Evolutionary conservation across 2,113 vertebrate genomes (phyloP).

Genomic region (Urocolius indicus): DNA sequence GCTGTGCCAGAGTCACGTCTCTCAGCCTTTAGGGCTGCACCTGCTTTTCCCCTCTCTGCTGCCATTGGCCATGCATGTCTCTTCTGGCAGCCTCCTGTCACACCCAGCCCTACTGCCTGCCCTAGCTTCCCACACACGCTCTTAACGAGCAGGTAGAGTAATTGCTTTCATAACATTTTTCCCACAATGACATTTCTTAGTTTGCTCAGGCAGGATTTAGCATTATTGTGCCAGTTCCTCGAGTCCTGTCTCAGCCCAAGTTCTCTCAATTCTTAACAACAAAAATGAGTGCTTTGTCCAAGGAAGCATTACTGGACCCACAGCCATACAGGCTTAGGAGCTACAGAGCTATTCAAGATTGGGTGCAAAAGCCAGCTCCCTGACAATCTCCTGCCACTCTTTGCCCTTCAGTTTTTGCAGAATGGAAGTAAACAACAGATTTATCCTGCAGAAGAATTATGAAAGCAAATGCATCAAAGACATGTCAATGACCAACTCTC

Average conservation of each 20-base stretch:
- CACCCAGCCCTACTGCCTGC: neutral
- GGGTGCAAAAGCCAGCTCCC: neutral
- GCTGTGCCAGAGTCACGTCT: neutral
- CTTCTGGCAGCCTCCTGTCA: neutral
- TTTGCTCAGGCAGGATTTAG: conserved; percentile 44
- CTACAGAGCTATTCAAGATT: neutral
- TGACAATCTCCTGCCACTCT: neutral
- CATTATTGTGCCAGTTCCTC: neutral
- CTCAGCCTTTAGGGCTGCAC: conserved; percentile 31
- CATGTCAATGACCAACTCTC: accelerated
- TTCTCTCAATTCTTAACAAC: neutral
- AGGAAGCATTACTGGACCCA: neutral
- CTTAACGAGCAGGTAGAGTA: conserved; percentile 36
- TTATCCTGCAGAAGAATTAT: neutral
- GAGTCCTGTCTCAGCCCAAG: neutral
- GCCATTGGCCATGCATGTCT: neutral
- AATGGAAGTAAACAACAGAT: neutral
- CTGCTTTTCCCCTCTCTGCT: conserved; percentile 1
- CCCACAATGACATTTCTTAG: conserved; percentile 47
- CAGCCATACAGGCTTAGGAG: neutral
- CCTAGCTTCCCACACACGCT: neutral
- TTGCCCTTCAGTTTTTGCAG: neutral
- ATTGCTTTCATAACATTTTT: conserved; percentile 50
- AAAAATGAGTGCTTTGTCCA: neutral
- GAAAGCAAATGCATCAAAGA: neutral